These are phyloP conservation scores for Stenoptilia bipunctidactyla DNA, from an alignment of 2,888 invertebrate species.

Conservation along the genomic window DNA sequence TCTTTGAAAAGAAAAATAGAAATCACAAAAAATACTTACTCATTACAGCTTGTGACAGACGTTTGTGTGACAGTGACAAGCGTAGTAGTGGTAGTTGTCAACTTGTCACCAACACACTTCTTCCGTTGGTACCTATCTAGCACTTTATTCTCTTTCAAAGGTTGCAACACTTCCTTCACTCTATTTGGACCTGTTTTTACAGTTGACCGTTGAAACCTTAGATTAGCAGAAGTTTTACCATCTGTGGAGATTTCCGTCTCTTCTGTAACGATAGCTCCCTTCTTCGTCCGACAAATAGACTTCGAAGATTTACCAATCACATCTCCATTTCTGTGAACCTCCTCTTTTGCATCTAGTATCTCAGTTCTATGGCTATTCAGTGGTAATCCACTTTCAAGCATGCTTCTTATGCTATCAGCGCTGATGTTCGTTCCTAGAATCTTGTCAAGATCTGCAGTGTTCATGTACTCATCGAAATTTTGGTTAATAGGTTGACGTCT, in stretches of 20 bases:
- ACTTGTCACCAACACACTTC: conserved; percentile 50
- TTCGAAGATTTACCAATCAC: conserved; percentile 51
- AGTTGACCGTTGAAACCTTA: conserved; percentile 54
- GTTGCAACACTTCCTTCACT: conserved; percentile 45
- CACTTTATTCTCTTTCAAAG: conserved; percentile 46
- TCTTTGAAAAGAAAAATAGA: too few relatives aligned
- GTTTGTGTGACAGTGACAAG: conserved; percentile 60
- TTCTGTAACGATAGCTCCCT: conserved; percentile 55
- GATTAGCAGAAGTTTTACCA: conserved; percentile 46
- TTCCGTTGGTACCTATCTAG: conserved; percentile 40
- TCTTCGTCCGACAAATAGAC: conserved; percentile 49
- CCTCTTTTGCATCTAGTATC: conserved; percentile 49
- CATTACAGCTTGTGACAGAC: conserved; percentile 58
- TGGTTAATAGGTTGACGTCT: conserved; percentile 62
- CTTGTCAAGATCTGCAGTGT: conserved; percentile 48
- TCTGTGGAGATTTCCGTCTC: conserved; percentile 57
- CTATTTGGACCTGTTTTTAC: conserved; percentile 52
- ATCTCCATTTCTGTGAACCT: conserved; percentile 47
- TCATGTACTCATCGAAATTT: conserved; percentile 48
- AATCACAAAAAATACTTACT: conserved; percentile 49
- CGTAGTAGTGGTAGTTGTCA: conserved; percentile 56
- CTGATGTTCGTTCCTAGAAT: conserved; percentile 38
- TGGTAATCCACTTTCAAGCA: conserved; percentile 58
- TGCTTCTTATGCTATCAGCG: conserved; percentile 49
- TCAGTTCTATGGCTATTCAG: conserved; percentile 27